Evolutionary conservation across 2,888 invertebrate genomes (phyloP).

Genomic region (Zaprionus bogoriensis): DNA sequence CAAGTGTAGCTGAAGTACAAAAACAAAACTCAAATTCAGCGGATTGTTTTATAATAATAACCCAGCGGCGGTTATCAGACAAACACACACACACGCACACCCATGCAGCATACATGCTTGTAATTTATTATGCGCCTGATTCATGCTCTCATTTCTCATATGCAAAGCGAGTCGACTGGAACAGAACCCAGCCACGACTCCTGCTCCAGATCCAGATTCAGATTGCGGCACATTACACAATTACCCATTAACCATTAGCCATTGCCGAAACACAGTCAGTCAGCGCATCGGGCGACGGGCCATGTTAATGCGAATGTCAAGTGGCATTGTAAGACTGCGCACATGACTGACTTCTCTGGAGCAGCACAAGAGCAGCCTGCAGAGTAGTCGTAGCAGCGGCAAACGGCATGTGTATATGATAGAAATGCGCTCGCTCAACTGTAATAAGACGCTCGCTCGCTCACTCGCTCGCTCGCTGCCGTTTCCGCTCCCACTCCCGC

Average conservation of each 20-base stretch:
- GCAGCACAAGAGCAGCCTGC: background rate
- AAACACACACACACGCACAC: constrained; percentile 14
- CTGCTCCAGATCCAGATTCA: background rate
- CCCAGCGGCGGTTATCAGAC: constrained; percentile 41
- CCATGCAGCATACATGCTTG: constrained; percentile 13
- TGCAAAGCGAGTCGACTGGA: constrained; percentile 19
- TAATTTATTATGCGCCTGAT: constrained; percentile 27
- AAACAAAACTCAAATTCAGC: constrained; percentile 52
- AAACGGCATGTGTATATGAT: constrained; percentile 2
- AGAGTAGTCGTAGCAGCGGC: constrained; percentile 4
- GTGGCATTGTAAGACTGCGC: constrained; percentile 56
- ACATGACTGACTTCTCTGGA: constrained; percentile 55
- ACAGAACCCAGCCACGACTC: too few species aligned
- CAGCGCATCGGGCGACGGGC: constrained; percentile 15
- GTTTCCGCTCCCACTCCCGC: constrained; percentile 14
- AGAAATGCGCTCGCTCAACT: constrained; percentile 49
- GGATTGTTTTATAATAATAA: constrained; percentile 54
- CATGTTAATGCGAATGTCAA: constrained; percentile 63
- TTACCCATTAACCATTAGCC: background rate
- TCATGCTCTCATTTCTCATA: constrained; percentile 18
- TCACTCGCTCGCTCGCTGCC: background rate
- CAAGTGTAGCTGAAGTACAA: constrained; percentile 57
- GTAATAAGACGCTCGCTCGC: constrained; percentile 53
- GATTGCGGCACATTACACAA: constrained; percentile 4
- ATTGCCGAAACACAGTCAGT: constrained; percentile 29